Base-by-base conservation (phyloP, 2,888 invertebrate species). In the Seira ritae region DNA sequence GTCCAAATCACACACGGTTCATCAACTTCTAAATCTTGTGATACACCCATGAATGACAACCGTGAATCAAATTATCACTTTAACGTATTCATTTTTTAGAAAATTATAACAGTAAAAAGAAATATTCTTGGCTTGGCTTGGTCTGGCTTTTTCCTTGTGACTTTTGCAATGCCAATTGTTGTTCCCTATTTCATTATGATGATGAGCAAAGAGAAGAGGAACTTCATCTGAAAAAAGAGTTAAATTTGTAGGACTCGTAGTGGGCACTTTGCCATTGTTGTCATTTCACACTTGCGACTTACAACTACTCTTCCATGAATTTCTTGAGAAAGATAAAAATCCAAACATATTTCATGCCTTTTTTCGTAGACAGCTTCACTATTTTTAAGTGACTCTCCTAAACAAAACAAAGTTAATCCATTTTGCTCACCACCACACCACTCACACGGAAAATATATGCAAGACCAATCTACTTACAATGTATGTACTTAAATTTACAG, bases 1-100 rank as follows among this genome's bases (percentile, higher is more conserved):
- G 83, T 83, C 83, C 83, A 78, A 73, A 77, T 83, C 83, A 74
- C 74, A 73, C 70, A 74, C 50, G 69, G 74, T 78, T 83, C 83
- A 83, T 83, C 69, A 83, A 83, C 78, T 74, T 83, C 72, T 68
- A 68, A 76, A 77, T 31, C 31, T 4, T 72, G 77, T 76, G 82
- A 82, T 82, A 82, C 82, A 82, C 82, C 73, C 77, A 69, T 42
- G 73, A 73, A 24, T 73, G 82, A 77, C 77, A 82, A 75, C 70
- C 68, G 77, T 73, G 75, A 23, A 77, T 74, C 75, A 67, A 69
- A 15, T 60, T 74, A 19, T 31, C 69, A 50, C 31, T 8, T 46
- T 15, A n/a, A 65, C 70, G 65, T 24, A 69, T 70, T 65, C 75
- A 66, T 70, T 74, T 68, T n/a, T 31, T 4, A 31, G 31, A 31